Percentiles rank a stretch among this genome's conserved stretches.
Conservation (phyloP, 2,113 vertebrate species). For the Bubalus kerabau region DNA sequence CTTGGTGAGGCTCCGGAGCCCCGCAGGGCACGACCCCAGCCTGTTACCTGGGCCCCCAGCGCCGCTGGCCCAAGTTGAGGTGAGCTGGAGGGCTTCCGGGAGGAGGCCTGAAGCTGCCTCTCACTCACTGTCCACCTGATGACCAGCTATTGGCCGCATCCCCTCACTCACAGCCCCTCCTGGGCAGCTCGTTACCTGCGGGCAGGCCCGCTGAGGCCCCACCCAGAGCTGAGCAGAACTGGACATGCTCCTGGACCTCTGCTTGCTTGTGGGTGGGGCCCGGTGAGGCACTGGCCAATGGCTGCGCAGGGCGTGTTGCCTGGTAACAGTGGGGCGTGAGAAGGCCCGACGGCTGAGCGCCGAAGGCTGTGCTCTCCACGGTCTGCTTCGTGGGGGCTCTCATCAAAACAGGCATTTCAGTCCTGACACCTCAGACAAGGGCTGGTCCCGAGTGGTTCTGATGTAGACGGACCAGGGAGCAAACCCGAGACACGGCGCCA, state of each 20-base stretch:
- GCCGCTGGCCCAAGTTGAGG: neutral
- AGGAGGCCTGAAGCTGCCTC: neutral
- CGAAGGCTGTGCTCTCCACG: neutral
- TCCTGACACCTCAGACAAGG: neutral
- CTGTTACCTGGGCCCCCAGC: neutral
- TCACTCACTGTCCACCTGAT: neutral
- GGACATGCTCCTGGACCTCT: accelerated
- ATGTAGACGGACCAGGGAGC: neutral
- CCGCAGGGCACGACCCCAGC: neutral
- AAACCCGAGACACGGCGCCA: neutral
- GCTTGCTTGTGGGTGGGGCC: neutral
- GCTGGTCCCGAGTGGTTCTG: neutral
- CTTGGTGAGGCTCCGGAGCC: neutral
- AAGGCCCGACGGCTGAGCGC: accelerated
- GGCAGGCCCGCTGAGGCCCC: neutral
- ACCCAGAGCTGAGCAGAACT: neutral
- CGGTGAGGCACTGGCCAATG: neutral
- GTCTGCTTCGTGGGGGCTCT: neutral
- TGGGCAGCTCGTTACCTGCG: accelerated
- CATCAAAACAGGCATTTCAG: neutral
- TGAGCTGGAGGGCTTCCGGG: neutral
- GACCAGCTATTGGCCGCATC: neutral
- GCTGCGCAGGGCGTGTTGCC: neutral
- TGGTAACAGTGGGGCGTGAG: neutral
- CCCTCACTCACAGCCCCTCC: neutral